Evolutionary conservation across 1,140 invertebrate species (phyloP).

Genomic region (Agrilus planipennis): DNA sequence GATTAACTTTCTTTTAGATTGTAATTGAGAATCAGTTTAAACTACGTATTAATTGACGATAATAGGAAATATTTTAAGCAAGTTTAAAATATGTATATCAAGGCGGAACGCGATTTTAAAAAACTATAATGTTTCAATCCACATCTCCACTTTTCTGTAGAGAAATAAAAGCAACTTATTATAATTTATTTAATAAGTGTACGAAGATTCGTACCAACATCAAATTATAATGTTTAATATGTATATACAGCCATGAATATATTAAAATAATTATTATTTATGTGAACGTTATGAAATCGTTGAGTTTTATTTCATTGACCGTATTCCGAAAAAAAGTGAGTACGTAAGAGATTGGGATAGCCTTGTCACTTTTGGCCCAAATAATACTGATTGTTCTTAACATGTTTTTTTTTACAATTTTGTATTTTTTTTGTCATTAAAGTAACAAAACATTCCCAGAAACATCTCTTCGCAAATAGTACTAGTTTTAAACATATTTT

Average conservation of each 20-base stretch:
- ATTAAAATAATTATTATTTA: slow-evolving; percentile 31
- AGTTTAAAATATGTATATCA: no score
- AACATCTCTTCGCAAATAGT: no score
- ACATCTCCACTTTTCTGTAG: no score
- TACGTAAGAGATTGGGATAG: slow-evolving; percentile 14
- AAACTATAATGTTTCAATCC: no score
- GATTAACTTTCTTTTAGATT: no score
- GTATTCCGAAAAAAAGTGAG: slow-evolving; percentile 9
- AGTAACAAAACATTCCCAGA: slow-evolving; percentile 14
- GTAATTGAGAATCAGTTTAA: no score
- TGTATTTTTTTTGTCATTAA: slow-evolving; percentile 17
- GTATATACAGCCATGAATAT: slow-evolving; percentile 31
- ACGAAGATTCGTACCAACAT: slow-evolving; percentile 30
- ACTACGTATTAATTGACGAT: no score
- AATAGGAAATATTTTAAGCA: no score
- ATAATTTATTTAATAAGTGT: slow-evolving; percentile 24
- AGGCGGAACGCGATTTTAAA: no score
- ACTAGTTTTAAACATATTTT: no score
- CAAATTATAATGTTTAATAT: slow-evolving; percentile 20
- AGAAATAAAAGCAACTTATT: not conserved
- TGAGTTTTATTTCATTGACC: slow-evolving; percentile 27
- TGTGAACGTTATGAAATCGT: slow-evolving; percentile 24
- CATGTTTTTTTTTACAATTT: slow-evolving; percentile 11
- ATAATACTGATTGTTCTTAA: slow-evolving; percentile 27
- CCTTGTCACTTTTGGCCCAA: slow-evolving; percentile 15